Evolutionary conservation across 2,113 vertebrate species (phyloP).

Genomic region (Pithys albifrons): DNA sequence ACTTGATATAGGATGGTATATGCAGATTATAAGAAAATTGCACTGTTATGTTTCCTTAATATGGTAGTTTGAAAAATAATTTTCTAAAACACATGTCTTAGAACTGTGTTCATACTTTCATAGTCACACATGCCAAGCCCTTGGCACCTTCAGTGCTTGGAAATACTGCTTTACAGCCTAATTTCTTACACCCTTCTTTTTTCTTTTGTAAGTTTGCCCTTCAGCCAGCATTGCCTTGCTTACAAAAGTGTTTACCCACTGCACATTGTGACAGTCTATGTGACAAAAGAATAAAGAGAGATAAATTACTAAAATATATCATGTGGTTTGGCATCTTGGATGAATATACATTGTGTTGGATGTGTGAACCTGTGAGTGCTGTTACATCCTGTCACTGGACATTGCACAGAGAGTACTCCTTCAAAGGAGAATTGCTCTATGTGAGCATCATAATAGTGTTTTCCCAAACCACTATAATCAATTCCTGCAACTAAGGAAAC

Average conservation of each 20-base stretch:
- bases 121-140: background rate
- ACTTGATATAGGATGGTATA: background rate
- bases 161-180: background rate
- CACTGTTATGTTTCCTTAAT: background rate
- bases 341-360: fast-evolving
- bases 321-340: background rate
- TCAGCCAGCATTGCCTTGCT: background rate
- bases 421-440: background rate
- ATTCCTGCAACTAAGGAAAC: background rate
- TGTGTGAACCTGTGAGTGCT: fast-evolving
- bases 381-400: background rate
- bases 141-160: background rate
- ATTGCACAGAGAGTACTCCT: background rate
- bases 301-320: background rate
- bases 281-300: background rate
- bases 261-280: background rate
- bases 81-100: background rate
- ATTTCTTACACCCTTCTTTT: background rate
- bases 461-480: constrained; percentile 7
- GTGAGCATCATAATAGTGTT: background rate
- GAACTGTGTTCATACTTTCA: background rate
- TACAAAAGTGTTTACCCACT: background rate
- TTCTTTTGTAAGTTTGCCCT: background rate
- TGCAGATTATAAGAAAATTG: background rate
- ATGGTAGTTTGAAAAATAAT: background rate